Conservation (phyloP, 2,113 vertebrate species). For the Lampris megalopsis region DNA sequence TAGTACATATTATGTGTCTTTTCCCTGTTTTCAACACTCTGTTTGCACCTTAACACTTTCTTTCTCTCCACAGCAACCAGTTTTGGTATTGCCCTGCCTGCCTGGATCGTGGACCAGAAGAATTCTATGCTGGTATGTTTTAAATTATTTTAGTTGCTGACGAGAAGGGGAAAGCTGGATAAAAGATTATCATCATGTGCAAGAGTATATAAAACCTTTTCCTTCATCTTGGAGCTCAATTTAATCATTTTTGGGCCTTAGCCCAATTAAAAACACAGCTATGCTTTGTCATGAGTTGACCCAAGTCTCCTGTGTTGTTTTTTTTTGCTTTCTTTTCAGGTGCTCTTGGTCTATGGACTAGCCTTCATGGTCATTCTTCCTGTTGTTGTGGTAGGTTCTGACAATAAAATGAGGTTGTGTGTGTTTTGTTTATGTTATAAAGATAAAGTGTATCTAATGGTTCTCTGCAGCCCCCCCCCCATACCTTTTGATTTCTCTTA, state of each 20-base stretch:
- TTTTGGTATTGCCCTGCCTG: conserved; percentile 96
- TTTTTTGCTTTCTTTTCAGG: conserved; percentile 76
- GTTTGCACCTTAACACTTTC: background rate
- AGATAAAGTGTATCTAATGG: no score
- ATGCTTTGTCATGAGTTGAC: no score
- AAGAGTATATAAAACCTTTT: no score
- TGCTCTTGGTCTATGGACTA: conserved; percentile 95
- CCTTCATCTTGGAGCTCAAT: no score
- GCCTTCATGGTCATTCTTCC: conserved; percentile 99
- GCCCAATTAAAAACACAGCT: no score
- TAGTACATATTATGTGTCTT: background rate
- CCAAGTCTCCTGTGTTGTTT: background rate
- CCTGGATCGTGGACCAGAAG: conserved; percentile 99
- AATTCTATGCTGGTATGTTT: conserved; percentile 95
- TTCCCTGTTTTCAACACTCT: background rate
- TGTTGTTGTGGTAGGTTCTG: conserved; percentile 92
- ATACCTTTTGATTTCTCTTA: background rate
- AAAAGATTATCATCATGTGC: no score
- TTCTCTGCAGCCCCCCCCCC: background rate
- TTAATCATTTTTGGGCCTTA: no score
- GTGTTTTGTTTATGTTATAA: background rate
- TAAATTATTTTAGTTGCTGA: background rate
- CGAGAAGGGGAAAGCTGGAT: background rate
- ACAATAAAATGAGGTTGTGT: conserved; percentile 1
- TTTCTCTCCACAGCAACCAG: conserved; percentile 85